Conservation (phyloP, 2,888 invertebrate genomes). For the Drosophila parthenogenetica region DNA sequence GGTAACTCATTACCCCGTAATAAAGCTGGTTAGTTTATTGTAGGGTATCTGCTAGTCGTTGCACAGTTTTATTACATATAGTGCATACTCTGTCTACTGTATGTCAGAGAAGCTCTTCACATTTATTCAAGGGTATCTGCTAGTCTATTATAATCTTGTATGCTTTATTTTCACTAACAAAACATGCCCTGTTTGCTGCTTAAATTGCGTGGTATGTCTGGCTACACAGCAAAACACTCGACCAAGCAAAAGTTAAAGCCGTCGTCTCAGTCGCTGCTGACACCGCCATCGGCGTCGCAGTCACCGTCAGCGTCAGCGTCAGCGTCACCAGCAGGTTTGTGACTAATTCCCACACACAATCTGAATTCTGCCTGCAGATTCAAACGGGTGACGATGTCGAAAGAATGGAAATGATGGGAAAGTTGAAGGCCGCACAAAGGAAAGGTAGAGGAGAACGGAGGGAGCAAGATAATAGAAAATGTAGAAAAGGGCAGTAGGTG, state of each 20-base stretch:
- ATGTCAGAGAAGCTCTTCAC: too few relatives aligned
- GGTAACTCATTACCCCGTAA: too few relatives aligned
- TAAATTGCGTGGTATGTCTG: slow-evolving; percentile 13
- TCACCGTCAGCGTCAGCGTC: not conserved
- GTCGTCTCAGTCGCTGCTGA: not conserved
- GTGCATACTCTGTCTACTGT: too few relatives aligned
- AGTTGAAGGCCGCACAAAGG: not conserved
- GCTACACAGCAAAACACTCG: not conserved
- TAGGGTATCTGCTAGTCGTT: too few relatives aligned
- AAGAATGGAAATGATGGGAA: slow-evolving; percentile 40
- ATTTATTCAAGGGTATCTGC: not conserved
- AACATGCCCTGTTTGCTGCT: slow-evolving; percentile 9
- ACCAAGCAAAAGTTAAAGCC: slow-evolving; percentile 23
- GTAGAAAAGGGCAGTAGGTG: too few relatives aligned
- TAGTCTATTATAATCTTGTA: not conserved
- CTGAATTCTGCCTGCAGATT: slow-evolving; percentile 36
- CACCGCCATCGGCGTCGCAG: slow-evolving; percentile 8
- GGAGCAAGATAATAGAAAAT: not conserved
- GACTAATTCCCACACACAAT: slow-evolving; percentile 68
- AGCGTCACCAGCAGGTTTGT: slow-evolving; percentile 71
- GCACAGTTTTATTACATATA: too few relatives aligned
- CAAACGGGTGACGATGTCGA: slow-evolving; percentile 44
- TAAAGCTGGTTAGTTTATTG: too few relatives aligned
- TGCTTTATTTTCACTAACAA: too few relatives aligned
- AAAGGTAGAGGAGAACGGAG: not conserved